A percentile compares a stretch with the other conserved stretches of the same genome.
Conservation (phyloP, 2,113 vertebrate genomes). For the Piprites chloris region DNA sequence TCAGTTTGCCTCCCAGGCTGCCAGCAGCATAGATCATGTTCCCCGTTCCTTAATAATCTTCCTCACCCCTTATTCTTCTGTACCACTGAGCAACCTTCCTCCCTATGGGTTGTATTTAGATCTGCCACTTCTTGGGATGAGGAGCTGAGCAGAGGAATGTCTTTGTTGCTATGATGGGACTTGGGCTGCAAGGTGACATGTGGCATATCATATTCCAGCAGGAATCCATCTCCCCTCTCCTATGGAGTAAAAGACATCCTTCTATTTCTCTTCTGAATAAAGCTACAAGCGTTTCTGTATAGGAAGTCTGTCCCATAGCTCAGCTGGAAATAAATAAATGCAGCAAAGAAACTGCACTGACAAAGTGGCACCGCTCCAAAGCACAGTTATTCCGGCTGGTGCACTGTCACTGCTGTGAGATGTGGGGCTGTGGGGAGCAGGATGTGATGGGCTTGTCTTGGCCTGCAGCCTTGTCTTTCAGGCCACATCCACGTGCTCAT, state of each 20-base stretch:
- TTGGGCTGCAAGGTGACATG: not conserved
- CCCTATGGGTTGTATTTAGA: not conserved
- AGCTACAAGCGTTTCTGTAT: not conserved
- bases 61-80: not conserved
- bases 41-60: not conserved
- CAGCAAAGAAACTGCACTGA: not conserved
- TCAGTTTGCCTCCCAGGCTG: not conserved
- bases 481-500: not conserved
- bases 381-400: not conserved
- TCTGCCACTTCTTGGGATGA: not conserved
- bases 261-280: not conserved
- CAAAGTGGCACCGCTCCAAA: not conserved
- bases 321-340: slow-evolving; percentile 7
- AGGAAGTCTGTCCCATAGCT: not conserved
- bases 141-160: not conserved
- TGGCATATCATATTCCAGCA: not conserved
- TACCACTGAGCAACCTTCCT: not conserved
- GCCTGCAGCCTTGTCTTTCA: not conserved
- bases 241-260: not conserved
- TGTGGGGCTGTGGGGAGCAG: not conserved
- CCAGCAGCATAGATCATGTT: not conserved
- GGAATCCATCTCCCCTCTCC: not conserved
- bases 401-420: not conserved
- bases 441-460: not conserved
- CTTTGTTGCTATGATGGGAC: not conserved